These are phyloP conservation scores for Tetraodon nigroviridis DNA, from an alignment of 2,113 vertebrate species.

Conservation along the genomic window DNA sequence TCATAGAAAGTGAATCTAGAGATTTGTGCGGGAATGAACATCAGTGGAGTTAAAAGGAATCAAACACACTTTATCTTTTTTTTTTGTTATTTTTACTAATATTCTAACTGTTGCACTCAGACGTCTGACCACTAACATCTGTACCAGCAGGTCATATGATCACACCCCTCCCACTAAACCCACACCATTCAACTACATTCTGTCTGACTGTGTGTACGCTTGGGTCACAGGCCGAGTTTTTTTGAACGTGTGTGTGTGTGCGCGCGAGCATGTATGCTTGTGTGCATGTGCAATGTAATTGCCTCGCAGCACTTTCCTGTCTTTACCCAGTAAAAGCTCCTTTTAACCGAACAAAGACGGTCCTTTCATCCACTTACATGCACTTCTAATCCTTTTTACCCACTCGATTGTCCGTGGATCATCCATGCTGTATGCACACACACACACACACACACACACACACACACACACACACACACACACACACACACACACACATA, in stretches of 20 bases:
- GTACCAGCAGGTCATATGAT: constrained; percentile 50
- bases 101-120: background rate
- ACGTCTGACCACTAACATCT: background rate
- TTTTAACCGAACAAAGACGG: constrained; percentile 56
- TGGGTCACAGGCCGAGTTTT: constrained; percentile 54
- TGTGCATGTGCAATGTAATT: constrained; percentile 38
- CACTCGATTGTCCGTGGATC: constrained; percentile 56
- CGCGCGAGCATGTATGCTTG: constrained; percentile 1
- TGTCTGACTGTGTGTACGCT: constrained; percentile 43
- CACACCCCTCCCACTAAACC: constrained; percentile 13
- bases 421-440: constrained; percentile 33
- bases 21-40: background rate
- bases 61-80: background rate
- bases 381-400: constrained; percentile 64
- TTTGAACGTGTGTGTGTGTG: constrained; percentile 24
- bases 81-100: background rate
- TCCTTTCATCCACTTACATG: constrained; percentile 63
- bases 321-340: constrained; percentile 53
- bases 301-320: constrained; percentile 46
- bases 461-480: no score
- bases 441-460: constrained; percentile 10
- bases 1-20: constrained; percentile 12
- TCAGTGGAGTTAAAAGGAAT: background rate
- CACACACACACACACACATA: constrained; percentile 15
- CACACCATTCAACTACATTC: constrained; percentile 50